phyloP scores from a whole-genome alignment of 2,888 invertebrate genomes.

The Ditylenchus weischeri region DNA sequence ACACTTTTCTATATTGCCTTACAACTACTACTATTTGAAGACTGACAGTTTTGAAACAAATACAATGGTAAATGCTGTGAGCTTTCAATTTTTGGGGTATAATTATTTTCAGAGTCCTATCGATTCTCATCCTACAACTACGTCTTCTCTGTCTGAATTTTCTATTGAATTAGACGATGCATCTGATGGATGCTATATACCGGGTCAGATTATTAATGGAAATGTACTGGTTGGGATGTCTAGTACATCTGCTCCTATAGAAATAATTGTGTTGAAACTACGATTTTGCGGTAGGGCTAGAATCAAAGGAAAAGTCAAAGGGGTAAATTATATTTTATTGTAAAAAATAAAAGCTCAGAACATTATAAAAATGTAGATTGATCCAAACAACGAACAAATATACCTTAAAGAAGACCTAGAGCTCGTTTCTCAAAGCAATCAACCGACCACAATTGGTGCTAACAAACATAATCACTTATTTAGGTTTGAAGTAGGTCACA shows the following conservation, averaged over 20 bases:
- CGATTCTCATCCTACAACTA: background rate
- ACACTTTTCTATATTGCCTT: too few relatives aligned
- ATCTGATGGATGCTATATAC: conserved; percentile 7
- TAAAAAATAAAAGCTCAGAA: background rate
- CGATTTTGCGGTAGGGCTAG: background rate
- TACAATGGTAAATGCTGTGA: too few relatives aligned
- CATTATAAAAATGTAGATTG: conserved; percentile 1
- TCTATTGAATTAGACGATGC: conserved; percentile 4
- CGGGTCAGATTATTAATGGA: conserved; percentile 3
- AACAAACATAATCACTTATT: conserved; percentile 5
- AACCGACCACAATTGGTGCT: background rate
- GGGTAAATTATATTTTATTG: background rate
- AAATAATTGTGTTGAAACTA: background rate
- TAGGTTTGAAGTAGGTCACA: conserved; percentile 22
- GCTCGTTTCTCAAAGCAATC: background rate
- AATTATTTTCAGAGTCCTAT: too few relatives aligned
- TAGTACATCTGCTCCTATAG: background rate
- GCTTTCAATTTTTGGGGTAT: too few relatives aligned
- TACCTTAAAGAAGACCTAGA: conserved; percentile 9
- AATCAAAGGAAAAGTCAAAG: conserved; percentile 6
- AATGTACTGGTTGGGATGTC: background rate
- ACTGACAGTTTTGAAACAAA: too few relatives aligned
- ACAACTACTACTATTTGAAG: too few relatives aligned
- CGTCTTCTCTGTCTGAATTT: conserved; percentile 7
- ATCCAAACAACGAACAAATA: background rate